Percentiles rank a stretch among this genome's conserved stretches.
phyloP scores from a whole-genome alignment of 2,888 invertebrate species.

The Fragum sueziense region DNA sequence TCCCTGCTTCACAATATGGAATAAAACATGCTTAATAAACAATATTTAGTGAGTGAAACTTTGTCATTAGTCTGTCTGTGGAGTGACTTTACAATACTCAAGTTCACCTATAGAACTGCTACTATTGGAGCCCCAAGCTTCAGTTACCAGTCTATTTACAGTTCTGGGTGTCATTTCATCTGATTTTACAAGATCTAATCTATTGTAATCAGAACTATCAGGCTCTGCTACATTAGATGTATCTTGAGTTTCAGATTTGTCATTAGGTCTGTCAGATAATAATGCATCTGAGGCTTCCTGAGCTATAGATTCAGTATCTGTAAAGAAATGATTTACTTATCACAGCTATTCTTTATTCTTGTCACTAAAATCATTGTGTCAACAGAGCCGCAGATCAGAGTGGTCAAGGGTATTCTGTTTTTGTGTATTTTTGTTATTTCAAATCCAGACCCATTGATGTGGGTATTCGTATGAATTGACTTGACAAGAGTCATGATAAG shows the following conservation, averaged over 20 bases:
- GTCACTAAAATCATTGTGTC: too few relatives aligned
- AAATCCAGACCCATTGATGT: too few relatives aligned
- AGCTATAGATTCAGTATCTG: conserved; percentile 2
- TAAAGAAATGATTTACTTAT: background rate
- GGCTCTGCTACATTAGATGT: background rate
- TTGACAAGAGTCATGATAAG: too few relatives aligned
- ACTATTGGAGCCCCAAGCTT: conserved; percentile 7
- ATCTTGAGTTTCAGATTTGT: background rate
- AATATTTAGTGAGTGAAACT: too few relatives aligned
- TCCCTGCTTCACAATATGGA: too few relatives aligned
- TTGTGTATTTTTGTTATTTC: too few relatives aligned
- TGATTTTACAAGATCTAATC: background rate
- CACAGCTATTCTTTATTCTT: too few relatives aligned
- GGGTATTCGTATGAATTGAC: too few relatives aligned
- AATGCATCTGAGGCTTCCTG: background rate
- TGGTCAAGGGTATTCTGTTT: too few relatives aligned
- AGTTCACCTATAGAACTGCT: background rate
- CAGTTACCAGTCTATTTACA: background rate
- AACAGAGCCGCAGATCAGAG: too few relatives aligned
- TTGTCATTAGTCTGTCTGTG: too few relatives aligned
- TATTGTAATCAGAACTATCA: background rate
- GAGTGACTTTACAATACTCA: background rate
- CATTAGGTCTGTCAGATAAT: background rate
- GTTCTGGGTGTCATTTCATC: conserved; percentile 8
- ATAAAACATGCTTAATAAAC: too few relatives aligned